Base-by-base conservation (phyloP, 2,797 vertebrate species). In the Sarcoramphus papa region DNA sequence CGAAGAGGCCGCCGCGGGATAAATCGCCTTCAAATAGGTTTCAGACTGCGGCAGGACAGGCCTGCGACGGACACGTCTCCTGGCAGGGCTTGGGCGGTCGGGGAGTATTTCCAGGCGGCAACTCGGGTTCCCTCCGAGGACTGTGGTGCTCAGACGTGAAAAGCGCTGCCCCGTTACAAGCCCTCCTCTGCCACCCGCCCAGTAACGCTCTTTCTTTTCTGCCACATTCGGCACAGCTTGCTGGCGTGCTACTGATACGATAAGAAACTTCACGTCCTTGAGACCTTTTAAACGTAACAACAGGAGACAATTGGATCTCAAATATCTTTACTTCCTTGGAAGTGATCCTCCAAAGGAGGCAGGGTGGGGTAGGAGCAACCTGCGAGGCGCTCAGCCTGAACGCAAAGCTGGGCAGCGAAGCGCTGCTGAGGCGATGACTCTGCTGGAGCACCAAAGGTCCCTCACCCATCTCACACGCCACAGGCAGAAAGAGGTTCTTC, bases 21-120 rank as follows among this genome's bases (percentile, higher is more conserved):
- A 1, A 19, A 5, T 7, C 3, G 8, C 51, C 60, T 19, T 7
- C 24, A 1, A 2, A 1, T 0, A 40, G 30, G 48, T 12, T 13
- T 30, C 4, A 2, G 12, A 0, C 10, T 2, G 64, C 51, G 1
- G 64, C 31, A 9, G 78, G 25, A 4, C 62, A 3, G 31, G 40
- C 40, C n/a, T 19, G 76, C 18, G 62, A 4, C 5, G 12, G 78
- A 10, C 6, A 18, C 10, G 33, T 2, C 48, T 10, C 25, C 43
- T 1, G 54, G 45, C 41, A 24, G 30, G 30, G 59, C 33, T 9
- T 16, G 37, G 59, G 35, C 31, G 1, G 7, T 0, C 3, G 51
- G 16, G n/a, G 17, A 12, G 40, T 2, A 4, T 14, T 12, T 31
- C 35, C 64, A 2, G 60, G 9, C 40, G 10, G 62, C 2, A 1